Conservation (phyloP, 2,797 vertebrate species). For the Novumbra hubbsi region DNA sequence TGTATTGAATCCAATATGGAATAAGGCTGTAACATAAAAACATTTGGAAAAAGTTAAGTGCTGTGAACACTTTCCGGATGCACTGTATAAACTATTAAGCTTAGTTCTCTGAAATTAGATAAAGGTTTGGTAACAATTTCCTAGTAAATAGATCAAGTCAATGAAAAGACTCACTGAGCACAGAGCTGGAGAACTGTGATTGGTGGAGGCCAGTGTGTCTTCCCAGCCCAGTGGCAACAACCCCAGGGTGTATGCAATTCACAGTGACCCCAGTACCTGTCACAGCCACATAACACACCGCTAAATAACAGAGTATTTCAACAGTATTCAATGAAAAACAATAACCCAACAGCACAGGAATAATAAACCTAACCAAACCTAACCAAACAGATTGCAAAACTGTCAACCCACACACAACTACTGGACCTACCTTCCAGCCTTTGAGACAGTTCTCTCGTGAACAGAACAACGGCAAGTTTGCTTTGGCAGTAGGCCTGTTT, state of each 20-base stretch:
- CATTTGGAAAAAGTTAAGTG: too few relatives aligned
- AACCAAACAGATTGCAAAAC: constrained; percentile 33
- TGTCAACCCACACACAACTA: constrained; percentile 30
- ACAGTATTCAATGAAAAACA: not conserved
- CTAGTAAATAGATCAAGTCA: constrained; percentile 1
- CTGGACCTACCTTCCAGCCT: constrained; percentile 73
- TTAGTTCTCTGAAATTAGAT: not conserved
- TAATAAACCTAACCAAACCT: constrained; percentile 22
- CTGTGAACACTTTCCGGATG: too few relatives aligned
- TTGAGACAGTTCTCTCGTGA: constrained; percentile 82
- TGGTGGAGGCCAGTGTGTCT: constrained; percentile 81
- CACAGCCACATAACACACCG: constrained; percentile 16
- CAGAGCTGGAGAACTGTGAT: constrained; percentile 76
- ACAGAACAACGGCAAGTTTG: constrained; percentile 84
- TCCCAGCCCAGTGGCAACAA: constrained; percentile 82
- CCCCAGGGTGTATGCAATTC: constrained; percentile 81
- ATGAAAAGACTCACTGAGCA: constrained; percentile 70
- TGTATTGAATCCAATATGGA: too few relatives aligned
- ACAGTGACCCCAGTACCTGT: constrained; percentile 80
- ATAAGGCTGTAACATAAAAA: too few relatives aligned
- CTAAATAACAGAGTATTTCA: not conserved
- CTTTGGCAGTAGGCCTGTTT: constrained; percentile 89
- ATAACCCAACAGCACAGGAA: constrained; percentile 34
- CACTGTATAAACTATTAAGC: not conserved
- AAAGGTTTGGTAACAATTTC: not conserved